These are phyloP conservation scores for Zaprionus kolodkinae DNA, from an alignment of 1,140 invertebrate species.

Conservation along the genomic window DNA sequence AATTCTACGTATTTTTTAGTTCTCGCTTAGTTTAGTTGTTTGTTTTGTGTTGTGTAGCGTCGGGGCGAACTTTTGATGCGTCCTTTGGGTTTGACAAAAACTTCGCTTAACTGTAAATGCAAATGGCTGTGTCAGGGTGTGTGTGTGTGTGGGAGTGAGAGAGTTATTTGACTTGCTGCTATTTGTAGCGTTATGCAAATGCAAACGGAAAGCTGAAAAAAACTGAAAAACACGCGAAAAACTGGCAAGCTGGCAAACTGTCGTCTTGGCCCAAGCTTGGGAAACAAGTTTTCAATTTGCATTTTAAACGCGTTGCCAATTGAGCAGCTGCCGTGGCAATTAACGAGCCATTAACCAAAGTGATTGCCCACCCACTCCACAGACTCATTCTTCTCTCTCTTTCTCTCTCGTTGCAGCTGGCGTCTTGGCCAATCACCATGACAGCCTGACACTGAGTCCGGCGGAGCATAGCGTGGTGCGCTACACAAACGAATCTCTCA, in stretches of 20 bases:
- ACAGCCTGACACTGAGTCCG: conserved; percentile 70
- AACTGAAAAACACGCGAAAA: too few species aligned
- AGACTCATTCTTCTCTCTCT: neutral
- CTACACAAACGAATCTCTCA: conserved; percentile 84
- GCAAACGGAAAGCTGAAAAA: neutral
- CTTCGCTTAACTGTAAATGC: conserved; percentile 17
- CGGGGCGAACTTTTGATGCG: conserved; percentile 7
- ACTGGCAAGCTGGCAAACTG: neutral
- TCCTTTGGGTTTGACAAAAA: conserved; percentile 19
- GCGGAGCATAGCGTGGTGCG: conserved; percentile 79
- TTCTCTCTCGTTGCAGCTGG: conserved; percentile 44
- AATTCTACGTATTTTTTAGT: neutral
- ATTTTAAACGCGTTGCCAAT: conserved; percentile 33
- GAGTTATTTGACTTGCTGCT: conserved; percentile 30
- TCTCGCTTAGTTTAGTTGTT: neutral
- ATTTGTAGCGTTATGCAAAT: conserved; percentile 53
- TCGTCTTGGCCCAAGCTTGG: conserved; percentile 13
- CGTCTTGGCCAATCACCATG: conserved; percentile 69
- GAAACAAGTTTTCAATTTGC: conserved; percentile 40
- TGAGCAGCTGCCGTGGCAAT: conserved; percentile 51
- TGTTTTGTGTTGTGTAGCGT: neutral
- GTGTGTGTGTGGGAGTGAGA: conserved; percentile 5
- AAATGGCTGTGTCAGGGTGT: neutral
- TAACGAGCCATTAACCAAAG: conserved; percentile 54
- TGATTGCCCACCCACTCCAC: conserved; percentile 7